These are phyloP conservation scores for Symphodus melops DNA, from an alignment of 2,113 vertebrate genomes.

Conservation along the genomic window DNA sequence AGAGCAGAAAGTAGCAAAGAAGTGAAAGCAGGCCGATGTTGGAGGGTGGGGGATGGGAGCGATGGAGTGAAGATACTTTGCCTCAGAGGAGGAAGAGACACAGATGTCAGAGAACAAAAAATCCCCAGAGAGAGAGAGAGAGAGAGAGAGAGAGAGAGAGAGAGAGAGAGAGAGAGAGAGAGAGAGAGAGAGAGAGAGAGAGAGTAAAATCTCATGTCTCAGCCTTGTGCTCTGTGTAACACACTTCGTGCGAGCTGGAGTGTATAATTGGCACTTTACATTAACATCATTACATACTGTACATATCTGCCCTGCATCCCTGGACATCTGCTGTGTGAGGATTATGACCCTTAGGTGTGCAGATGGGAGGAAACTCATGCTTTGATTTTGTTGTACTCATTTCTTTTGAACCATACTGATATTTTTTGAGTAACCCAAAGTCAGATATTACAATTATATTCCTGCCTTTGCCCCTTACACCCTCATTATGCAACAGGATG, in stretches of 20 bases:
- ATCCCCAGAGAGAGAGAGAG: slow-evolving; percentile 69
- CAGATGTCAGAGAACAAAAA: slow-evolving; percentile 81
- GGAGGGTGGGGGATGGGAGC: slow-evolving; percentile 16
- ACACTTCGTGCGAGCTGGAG: slow-evolving; percentile 22
- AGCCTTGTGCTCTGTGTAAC: slow-evolving; percentile 25
- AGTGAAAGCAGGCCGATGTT: slow-evolving; percentile 30
- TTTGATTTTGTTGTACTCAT: slow-evolving; percentile 20
- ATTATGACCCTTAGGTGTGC: slow-evolving; percentile 49
- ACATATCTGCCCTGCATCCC: slow-evolving; percentile 55
- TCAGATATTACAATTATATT: slow-evolving; percentile 15
- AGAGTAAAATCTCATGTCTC: slow-evolving; percentile 57
- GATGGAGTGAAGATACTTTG: slow-evolving; percentile 54
- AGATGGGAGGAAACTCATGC: slow-evolving; percentile 57
- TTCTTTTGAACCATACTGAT: slow-evolving; percentile 11
- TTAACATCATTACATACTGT: slow-evolving; percentile 49
- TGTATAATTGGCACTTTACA: slow-evolving; percentile 49
- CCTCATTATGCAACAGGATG: slow-evolving; percentile 10
- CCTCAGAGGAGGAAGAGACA: slow-evolving; percentile 68
- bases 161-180: slow-evolving; percentile 73
- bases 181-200: slow-evolving; percentile 57
- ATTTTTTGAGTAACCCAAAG: slow-evolving; percentile 3
- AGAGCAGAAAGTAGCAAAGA: slow-evolving; percentile 25
- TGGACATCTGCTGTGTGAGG: slow-evolving; percentile 74
- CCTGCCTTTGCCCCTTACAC: background rate
- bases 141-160: slow-evolving; percentile 61